A percentile compares a stretch with the other conserved stretches of the same genome.
Conservation (phyloP, 2,888 invertebrate species). For the Drosophila mercatorum region DNA sequence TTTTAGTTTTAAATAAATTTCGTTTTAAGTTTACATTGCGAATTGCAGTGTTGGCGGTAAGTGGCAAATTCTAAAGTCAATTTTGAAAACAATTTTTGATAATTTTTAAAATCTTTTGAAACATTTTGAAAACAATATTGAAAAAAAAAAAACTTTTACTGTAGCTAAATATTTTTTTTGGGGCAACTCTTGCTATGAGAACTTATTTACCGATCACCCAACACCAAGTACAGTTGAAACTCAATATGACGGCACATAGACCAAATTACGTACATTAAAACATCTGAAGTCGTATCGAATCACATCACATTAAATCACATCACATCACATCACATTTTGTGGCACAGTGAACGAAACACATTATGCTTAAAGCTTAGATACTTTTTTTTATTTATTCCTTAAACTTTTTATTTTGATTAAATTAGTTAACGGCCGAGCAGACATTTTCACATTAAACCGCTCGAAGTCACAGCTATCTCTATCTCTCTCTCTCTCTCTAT, state of each 20-base stretch:
- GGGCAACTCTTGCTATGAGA: slow-evolving; percentile 72
- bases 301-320: slow-evolving; percentile 10
- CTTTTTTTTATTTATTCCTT: slow-evolving; percentile 15
- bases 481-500: slow-evolving; percentile 33
- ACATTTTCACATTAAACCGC: slow-evolving; percentile 45
- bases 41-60: slow-evolving; percentile 77
- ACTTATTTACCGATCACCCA: slow-evolving; percentile 57
- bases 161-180: slow-evolving; percentile 27
- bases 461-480: slow-evolving; percentile 49
- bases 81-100: background rate
- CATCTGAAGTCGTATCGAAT: slow-evolving; percentile 6
- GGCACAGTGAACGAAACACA: slow-evolving; percentile 45
- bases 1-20: slow-evolving; percentile 32
- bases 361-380: slow-evolving; percentile 66
- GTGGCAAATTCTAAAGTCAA: slow-evolving; percentile 59
- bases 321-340: slow-evolving; percentile 42
- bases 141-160: slow-evolving; percentile 9
- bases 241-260: slow-evolving; percentile 30
- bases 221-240: slow-evolving; percentile 38
- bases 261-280: slow-evolving; percentile 44
- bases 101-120: background rate
- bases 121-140: background rate
- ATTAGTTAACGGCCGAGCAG: slow-evolving; percentile 57
- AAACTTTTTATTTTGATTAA: slow-evolving; percentile 37
- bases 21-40: slow-evolving; percentile 73